Percentiles rank a stretch among this genome's conserved stretches.
phyloP scores from a whole-genome alignment of 2,888 invertebrate species.

The Teleogryllus oceanicus region DNA sequence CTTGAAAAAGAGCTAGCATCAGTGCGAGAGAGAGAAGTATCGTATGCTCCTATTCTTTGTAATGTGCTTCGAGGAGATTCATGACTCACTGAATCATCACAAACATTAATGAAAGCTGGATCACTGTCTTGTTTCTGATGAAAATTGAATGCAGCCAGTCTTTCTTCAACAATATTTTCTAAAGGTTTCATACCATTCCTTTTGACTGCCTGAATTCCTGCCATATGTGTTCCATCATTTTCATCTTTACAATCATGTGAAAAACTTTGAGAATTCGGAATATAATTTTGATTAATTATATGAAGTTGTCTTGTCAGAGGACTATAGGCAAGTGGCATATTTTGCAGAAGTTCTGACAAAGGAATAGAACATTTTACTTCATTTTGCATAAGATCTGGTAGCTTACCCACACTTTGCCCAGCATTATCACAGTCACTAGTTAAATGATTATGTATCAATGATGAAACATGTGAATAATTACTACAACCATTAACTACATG shows the following conservation, averaged over 20 bases:
- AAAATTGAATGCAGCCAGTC: conserved; percentile 24
- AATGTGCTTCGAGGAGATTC: conserved; percentile 36
- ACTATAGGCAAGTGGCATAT: conserved; percentile 70
- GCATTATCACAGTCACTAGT: conserved; percentile 41
- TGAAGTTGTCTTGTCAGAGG: conserved; percentile 70
- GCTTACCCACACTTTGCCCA: conserved; percentile 28
- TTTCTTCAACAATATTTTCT: conserved; percentile 38
- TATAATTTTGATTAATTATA: conserved; percentile 40
- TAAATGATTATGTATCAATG: background rate
- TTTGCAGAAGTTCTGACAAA: conserved; percentile 67
- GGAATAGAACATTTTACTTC: conserved; percentile 46
- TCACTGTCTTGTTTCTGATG: conserved; percentile 21
- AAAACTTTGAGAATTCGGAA: background rate
- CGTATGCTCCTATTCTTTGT: conserved; percentile 30
- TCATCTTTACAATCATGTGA: background rate
- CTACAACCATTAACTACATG: conserved; percentile 18
- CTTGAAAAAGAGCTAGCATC: conserved; percentile 65
- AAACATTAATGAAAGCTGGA: conserved; percentile 28
- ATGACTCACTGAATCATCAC: conserved; percentile 33
- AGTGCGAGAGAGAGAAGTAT: conserved; percentile 41
- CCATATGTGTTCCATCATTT: background rate
- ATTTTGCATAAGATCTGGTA: background rate
- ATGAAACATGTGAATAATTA: background rate
- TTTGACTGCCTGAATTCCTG: background rate
- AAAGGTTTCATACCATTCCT: conserved; percentile 30